These are phyloP conservation scores for Meloidogyne hapla DNA, from an alignment of 1,140 invertebrate species.

Conservation along the genomic window DNA sequence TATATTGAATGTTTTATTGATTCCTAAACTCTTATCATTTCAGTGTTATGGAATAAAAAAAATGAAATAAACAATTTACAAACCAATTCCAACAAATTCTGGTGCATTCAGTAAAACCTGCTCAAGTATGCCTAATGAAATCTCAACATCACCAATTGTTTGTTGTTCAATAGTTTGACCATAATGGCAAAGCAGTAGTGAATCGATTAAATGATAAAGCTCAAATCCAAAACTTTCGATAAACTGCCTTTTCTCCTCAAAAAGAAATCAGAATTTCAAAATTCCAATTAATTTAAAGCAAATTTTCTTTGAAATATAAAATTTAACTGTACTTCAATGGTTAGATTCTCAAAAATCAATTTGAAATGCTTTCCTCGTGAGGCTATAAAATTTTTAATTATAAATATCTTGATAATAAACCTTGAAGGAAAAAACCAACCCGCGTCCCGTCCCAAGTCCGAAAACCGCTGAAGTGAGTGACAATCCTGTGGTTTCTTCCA, in stretches of 20 bases:
- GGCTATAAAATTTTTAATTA: no score
- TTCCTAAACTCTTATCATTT: no score
- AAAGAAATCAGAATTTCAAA: conserved; percentile 11
- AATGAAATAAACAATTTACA: not conserved
- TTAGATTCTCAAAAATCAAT: conserved; percentile 50
- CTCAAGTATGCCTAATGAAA: conserved; percentile 60
- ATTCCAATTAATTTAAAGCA: not conserved
- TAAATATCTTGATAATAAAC: no score
- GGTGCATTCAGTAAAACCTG: conserved; percentile 57
- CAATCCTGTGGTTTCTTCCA: conserved; percentile 60
- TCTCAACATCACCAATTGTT: conserved; percentile 54
- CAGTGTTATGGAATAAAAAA: no score
- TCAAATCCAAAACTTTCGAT: conserved; percentile 61
- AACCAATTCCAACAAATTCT: conserved; percentile 59
- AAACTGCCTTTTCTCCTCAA: conserved; percentile 61
- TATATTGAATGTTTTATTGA: not conserved
- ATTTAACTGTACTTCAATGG: conserved; percentile 39
- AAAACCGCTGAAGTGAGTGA: conserved; percentile 52
- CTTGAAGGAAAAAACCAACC: no score
- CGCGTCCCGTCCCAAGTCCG: conserved; percentile 51
- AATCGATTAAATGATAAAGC: conserved; percentile 60
- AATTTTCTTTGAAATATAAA: not conserved
- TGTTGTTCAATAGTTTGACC: conserved; percentile 40
- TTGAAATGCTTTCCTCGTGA: conserved; percentile 59
- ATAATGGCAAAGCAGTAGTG: conserved; percentile 47